phyloP scores from a whole-genome alignment of 2,888 invertebrate genomes.

The Elegia similella region DNA sequence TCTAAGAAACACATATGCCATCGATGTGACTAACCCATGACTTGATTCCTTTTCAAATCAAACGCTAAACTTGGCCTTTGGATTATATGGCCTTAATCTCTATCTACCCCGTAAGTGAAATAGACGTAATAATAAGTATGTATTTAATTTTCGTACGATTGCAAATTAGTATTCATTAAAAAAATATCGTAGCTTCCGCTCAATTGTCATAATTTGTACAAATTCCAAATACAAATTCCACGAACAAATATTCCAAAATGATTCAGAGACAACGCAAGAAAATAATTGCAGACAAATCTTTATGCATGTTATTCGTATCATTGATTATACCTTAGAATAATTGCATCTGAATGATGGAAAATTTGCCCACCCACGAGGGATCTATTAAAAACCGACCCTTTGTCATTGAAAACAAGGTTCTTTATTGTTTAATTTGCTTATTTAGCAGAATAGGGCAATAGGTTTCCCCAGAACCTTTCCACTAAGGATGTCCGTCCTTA shows the following conservation, averaged over 20 bases:
- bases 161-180: background rate
- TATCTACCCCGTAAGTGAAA: too few species aligned
- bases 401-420: background rate
- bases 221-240: too few species aligned
- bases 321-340: background rate
- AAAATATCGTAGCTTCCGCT: background rate
- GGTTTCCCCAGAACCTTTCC: constrained; percentile 32
- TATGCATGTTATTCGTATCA: background rate
- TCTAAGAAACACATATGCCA: too few species aligned
- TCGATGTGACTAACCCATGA: too few species aligned
- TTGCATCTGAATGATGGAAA: background rate
- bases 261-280: background rate
- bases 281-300: background rate
- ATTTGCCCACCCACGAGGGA: background rate
- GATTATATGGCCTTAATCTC: too few species aligned
- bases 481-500: constrained; percentile 30
- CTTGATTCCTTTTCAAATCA: too few species aligned
- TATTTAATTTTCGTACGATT: too few species aligned
- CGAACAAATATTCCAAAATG: background rate
- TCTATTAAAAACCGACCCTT: background rate
- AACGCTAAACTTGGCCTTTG: too few species aligned
- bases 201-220: background rate
- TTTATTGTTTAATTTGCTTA: background rate
- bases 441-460: constrained; percentile 1
- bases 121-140: too few species aligned